These are phyloP conservation scores for Cnemophilus loriae DNA, from an alignment of 2,113 vertebrate species.

Conservation along the genomic window DNA sequence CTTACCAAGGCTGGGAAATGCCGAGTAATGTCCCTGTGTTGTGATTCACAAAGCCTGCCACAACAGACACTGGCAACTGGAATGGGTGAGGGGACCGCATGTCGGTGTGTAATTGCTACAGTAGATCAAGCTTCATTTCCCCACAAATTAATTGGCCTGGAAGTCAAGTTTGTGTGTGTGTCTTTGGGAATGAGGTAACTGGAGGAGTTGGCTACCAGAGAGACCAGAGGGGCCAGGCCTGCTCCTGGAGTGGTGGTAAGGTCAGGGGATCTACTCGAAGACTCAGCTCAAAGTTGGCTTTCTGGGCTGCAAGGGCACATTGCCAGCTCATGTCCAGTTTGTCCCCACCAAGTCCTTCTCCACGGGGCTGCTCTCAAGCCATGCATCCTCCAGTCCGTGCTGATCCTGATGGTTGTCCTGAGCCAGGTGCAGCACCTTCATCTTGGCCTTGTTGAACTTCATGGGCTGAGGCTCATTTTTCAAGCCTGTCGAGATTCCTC, in stretches of 20 bases:
- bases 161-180: background rate
- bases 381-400: accelerated
- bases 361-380: background rate
- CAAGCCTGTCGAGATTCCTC: background rate
- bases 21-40: background rate
- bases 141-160: background rate
- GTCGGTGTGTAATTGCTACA: background rate
- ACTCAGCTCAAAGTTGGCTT: background rate
- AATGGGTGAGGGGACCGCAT: background rate
- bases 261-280: background rate
- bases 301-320: background rate
- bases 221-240: background rate
- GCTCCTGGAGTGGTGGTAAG: background rate
- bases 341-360: background rate
- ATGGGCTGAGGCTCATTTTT: background rate
- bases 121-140: background rate
- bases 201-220: background rate
- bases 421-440: background rate
- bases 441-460: background rate
- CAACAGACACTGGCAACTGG: background rate
- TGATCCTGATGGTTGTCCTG: background rate
- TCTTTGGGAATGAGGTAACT: background rate
- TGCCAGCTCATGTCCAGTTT: accelerated
- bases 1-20: background rate
- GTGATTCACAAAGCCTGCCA: background rate